phyloP scores from a whole-genome alignment of 1,140 invertebrate species.

The Phymastichus coffea region DNA sequence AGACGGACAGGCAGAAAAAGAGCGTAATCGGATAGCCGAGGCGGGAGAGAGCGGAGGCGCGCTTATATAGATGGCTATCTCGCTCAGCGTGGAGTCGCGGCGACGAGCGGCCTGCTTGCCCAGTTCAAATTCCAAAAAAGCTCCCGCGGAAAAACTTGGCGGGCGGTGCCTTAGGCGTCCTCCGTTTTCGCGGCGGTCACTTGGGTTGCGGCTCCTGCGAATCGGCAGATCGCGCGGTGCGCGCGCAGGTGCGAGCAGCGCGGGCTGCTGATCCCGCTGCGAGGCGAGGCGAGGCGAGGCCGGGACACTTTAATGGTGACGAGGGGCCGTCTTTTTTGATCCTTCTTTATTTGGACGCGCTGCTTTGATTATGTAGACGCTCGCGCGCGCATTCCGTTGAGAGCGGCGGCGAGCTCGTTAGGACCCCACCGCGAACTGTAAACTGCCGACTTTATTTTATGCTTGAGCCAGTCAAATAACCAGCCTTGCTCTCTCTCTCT shows the following conservation, averaged over 20 bases:
- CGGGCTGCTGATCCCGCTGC: constrained; percentile 9
- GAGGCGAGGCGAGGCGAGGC: not conserved
- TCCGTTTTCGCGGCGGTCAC: too few species aligned
- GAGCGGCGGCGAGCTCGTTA: constrained; percentile 8
- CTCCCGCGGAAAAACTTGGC: too few species aligned
- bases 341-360: constrained; percentile 21
- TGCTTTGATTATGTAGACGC: constrained; percentile 14
- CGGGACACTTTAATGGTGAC: constrained; percentile 11
- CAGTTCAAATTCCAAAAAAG: too few species aligned
- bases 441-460: constrained; percentile 1
- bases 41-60: not conserved
- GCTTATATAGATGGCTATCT: too few species aligned
- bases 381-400: not conserved
- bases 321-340: constrained; percentile 17
- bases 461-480: not conserved
- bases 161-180: too few species aligned
- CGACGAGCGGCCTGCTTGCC: too few species aligned
- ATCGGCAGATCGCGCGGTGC: too few species aligned
- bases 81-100: too few species aligned
- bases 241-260: too few species aligned
- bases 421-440: not conserved
- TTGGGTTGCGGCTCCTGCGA: too few species aligned
- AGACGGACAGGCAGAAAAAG: constrained; percentile 1
- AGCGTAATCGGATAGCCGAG: constrained; percentile 15
- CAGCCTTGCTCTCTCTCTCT: not conserved